Evolutionary conservation across 1,140 invertebrate species (phyloP), one percentile per base, ranked within the genome.

Genomic region (Yoshiicerus persimilis): DNA sequence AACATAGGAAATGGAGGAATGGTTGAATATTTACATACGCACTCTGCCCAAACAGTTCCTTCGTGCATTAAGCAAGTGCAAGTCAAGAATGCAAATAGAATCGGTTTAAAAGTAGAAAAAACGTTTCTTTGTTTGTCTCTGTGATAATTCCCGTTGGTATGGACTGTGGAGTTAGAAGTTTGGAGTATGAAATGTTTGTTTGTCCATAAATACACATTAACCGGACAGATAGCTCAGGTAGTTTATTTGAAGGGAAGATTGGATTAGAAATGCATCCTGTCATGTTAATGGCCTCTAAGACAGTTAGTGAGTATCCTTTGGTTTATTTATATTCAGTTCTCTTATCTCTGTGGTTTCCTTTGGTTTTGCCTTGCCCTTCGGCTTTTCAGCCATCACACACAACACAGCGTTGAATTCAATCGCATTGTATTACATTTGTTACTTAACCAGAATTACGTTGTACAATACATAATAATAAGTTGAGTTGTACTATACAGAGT

Each of bases 241-340:
- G 75, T 80, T 80, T 80, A 80, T 80, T 80, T 80, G 75, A 80
- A 80, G 75, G 70, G 75, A 80, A 80, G 75, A 80, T 80, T 80
- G 75, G 75, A 80, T 80, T 80, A 80, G 75, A 80, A 80, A 80
- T 80, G 75, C 75, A 80, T 80, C 75, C 75, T 80, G 75, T 80
- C 75, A 80, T 80, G 75, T 80, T 80, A 80, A 80, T 80, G 32
- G 75, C 5, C 75, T 80, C 23, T 80, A 80, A 80, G 75, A 80
- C 75, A 80, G 75, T 80, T 80, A 80, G 32, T 80, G n/a, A 80
- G 75, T 20, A 80, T 80, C 75, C 75, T 80, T 70, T 32, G 75
- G 75, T 80, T 80, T 80, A 80, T 80, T 80, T 80, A 80, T 80
- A 80, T 80, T 80, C 75, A 36, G 75, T 80, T 80, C 4, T 36